Base-by-base conservation (phyloP, 2,888 invertebrate genomes). In the Microdon myrmicae region DNA sequence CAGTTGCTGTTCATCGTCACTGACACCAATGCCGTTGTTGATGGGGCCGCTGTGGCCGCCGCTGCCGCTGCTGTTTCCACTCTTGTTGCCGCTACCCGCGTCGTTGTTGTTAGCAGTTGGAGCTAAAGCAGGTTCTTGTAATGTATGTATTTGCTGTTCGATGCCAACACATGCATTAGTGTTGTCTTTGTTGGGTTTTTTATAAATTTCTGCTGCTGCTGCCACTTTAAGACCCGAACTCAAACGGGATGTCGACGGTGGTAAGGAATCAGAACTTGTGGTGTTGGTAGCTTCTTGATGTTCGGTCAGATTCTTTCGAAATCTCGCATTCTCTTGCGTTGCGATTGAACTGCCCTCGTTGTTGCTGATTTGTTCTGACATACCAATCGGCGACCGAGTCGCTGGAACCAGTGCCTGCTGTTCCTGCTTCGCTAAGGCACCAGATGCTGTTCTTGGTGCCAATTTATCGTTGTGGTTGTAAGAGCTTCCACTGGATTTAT, bases 61-160 rank as follows among this genome's bases (percentile, higher is more conserved):
- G 22, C 26, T 31, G 29, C 38, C 38, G 32, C 9, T 43, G 41
- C 12, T 12, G 38, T 39, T 47, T n/a, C n/a, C n/a, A n/a, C n/a
- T n/a, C n/a, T n/a, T n/a, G n/a, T n/a, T n/a, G n/a, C n/a, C n/a
- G n/a, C n/a, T n/a, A n/a, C n/a, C n/a, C n/a, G n/a, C n/a, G 38
- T 47, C 47, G 35, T 44, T 44, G 39, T 12, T 54, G 37, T 26
- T 51, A 47, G 28, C 51, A 45, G 29, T 31, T 47, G 47, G 41
- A 47, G 51, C 29, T 43, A 47, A 64, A 64, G 29, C 64, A 58
- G 64, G 58, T 64, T 64, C 49, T 58, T 51, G 58, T 13, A 58
- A 51, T 51, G 34, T 41, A 35, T 58, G 58, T 51, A 43, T 25
- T 22, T 31, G 37, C 38, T 49, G 41, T 26, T 58, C 45, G 58